Evolutionary conservation across 2,113 vertebrate genomes (phyloP).

Genomic region (Semicossyphus pulcher): DNA sequence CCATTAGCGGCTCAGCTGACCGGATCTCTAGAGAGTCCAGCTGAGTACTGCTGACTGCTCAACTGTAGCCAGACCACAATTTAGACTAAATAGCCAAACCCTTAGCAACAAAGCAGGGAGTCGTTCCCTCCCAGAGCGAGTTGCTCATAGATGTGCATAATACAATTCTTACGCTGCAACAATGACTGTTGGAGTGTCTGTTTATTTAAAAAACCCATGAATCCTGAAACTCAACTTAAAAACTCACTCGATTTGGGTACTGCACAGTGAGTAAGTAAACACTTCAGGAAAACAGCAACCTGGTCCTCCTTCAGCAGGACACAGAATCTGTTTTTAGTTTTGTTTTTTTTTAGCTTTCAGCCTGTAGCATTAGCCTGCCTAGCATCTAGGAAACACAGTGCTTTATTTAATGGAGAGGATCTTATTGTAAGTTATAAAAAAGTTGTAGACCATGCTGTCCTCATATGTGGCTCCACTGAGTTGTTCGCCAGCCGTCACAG

Average conservation of each 20-base stretch:
- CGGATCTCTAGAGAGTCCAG: slow-evolving; percentile 36
- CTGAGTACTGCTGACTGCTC: slow-evolving; percentile 22
- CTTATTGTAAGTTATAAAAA: slow-evolving; percentile 3
- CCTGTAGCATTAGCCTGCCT: not conserved
- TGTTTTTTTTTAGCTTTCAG: not conserved
- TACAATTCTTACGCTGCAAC: slow-evolving; percentile 9
- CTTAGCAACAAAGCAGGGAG: slow-evolving; percentile 41
- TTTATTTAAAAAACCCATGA: not conserved
- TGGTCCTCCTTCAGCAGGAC: not conserved
- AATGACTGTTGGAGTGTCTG: slow-evolving; percentile 2
- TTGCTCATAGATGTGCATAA: slow-evolving; percentile 22
- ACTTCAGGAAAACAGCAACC: not conserved
- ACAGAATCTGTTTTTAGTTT: not conserved
- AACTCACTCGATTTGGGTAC: not conserved
- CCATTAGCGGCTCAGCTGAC: slow-evolving; percentile 49
- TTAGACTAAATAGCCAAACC: slow-evolving; percentile 34
- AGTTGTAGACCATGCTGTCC: slow-evolving; percentile 24
- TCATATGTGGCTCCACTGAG: slow-evolving; percentile 1
- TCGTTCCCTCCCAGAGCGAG: not conserved
- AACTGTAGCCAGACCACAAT: slow-evolving; percentile 21
- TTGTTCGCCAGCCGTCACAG: slow-evolving; percentile 8
- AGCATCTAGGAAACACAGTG: not conserved
- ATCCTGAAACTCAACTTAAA: slow-evolving; percentile 3
- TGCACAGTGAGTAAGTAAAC: slow-evolving; percentile 3
- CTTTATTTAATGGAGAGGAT: not conserved